phyloP scores from a whole-genome alignment of 2,888 invertebrate genomes.

The Bimastos eiseni region DNA sequence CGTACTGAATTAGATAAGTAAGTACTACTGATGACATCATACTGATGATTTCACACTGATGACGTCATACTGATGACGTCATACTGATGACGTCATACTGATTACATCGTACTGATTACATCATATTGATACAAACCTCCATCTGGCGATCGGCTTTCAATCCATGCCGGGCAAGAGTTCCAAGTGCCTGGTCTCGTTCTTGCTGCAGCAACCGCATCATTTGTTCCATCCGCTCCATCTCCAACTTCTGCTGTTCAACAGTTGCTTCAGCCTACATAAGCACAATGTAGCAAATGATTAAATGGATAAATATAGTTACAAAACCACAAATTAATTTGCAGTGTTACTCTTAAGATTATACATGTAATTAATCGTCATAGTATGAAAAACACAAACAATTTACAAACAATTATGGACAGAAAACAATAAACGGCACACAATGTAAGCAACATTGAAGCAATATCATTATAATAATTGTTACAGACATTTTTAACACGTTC shows the following conservation, averaged over 20 bases:
- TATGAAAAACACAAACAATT: too few species aligned
- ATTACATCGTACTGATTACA: too few species aligned
- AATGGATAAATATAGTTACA: not conserved
- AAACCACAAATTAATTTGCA: not conserved
- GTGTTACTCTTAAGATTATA: not conserved
- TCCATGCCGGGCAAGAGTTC: conserved; percentile 53
- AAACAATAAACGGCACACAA: too few species aligned
- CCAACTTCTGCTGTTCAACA: conserved; percentile 51
- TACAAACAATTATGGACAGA: too few species aligned
- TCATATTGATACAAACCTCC: not conserved
- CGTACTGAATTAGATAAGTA: too few species aligned
- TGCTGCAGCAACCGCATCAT: conserved; percentile 49
- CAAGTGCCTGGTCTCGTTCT: conserved; percentile 52
- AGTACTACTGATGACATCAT: not conserved
- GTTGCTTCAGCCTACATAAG: conserved; percentile 51
- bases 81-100: not conserved
- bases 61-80: too few species aligned
- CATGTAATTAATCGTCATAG: not conserved
- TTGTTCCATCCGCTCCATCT: conserved; percentile 51
- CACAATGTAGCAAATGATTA: not conserved
- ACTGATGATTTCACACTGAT: not conserved
- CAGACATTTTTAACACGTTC: too few species aligned
- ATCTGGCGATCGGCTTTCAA: conserved; percentile 48
- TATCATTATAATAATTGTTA: too few species aligned
- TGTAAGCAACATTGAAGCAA: too few species aligned